Evolutionary conservation across 2,113 vertebrate genomes (phyloP), one percentile per base, ranked within the genome.

Genomic region (Falco punctatus): DNA sequence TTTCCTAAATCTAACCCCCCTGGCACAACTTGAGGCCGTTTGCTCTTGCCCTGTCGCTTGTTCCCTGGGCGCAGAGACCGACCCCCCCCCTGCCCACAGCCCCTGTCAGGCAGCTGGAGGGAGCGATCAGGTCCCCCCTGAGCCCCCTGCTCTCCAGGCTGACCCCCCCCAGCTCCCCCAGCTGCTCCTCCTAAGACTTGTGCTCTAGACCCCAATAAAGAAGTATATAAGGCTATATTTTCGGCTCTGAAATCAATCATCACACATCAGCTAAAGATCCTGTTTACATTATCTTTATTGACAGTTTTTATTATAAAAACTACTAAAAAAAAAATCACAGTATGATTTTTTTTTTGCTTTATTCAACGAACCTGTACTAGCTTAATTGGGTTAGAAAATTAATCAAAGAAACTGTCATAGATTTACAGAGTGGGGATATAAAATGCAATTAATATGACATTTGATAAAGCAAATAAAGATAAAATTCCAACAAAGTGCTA

Each of bases 391-490:
- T 92, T 85, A 26, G 52, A 80, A 96, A 96, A 91, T 81, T 70
- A 81, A 91, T 89, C 61, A 92, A 92, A 96, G 83, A 33, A 70
- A 90, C 72, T 62, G 62, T n/a, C 72, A 85, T 94, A 89, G 81
- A 95, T 87, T 87, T 96, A 90, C 62, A 77, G 57, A 88, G 54
- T 30, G 13, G 1, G 58, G 52, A 92, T 77, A 82, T 81, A 70
- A 97, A 97, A 96, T 69, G 66, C 74, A 92, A 92, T 95, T 95
- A 96, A 91, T 79, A 79, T 23, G 73, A 91, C 51, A 94, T 81
- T 95, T 92, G 92, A 96, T 91, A 96, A 82, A 89, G 70, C 97
- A 95, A 97, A 96, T 92, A 94, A 92, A 94, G 94, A 96, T 94
- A 80, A 92, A 94, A 94, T 92, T 95, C 33, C 74, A 89, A 57